Evolutionary conservation across 2,113 vertebrate genomes (phyloP).

Genomic region (Corydoras sp.): DNA sequence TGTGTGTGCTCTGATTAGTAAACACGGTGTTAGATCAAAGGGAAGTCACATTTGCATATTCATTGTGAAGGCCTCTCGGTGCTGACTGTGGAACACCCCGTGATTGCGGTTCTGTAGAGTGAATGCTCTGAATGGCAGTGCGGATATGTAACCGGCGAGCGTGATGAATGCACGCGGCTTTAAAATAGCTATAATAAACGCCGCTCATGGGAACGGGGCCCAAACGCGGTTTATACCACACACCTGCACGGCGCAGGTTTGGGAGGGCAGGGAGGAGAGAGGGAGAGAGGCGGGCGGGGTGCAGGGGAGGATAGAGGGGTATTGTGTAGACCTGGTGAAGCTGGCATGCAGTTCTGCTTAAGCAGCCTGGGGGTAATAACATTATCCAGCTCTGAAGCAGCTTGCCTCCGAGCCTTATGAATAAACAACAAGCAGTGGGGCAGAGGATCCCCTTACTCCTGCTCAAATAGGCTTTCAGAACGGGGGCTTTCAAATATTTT

Average conservation of each 20-base stretch:
- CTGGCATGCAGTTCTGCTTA: constrained; percentile 59
- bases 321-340: constrained; percentile 48
- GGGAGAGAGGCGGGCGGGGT: constrained; percentile 9
- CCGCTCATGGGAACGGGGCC: constrained; percentile 5
- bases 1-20: neutral
- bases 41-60: neutral
- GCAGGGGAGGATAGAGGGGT: constrained; percentile 35
- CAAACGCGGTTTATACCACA: constrained; percentile 7
- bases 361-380: constrained; percentile 69
- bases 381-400: constrained; percentile 64
- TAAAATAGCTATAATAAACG: constrained; percentile 27
- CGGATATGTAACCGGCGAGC: constrained; percentile 4
- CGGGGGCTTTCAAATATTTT: constrained; percentile 27
- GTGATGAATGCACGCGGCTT: neutral
- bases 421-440: constrained; percentile 66
- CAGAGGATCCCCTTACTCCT: constrained; percentile 68
- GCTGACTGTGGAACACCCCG: neutral
- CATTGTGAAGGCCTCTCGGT: neutral
- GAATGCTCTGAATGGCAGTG: too few species aligned
- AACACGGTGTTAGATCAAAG: neutral
- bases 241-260: constrained; percentile 25
- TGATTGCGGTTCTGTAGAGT: too few species aligned
- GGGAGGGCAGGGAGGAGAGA: too few species aligned
- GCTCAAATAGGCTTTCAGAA: constrained; percentile 61
- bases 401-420: constrained; percentile 72